These are phyloP conservation scores for Heptranchias perlo DNA, from an alignment of 2,113 vertebrate genomes.

Conservation along the genomic window DNA sequence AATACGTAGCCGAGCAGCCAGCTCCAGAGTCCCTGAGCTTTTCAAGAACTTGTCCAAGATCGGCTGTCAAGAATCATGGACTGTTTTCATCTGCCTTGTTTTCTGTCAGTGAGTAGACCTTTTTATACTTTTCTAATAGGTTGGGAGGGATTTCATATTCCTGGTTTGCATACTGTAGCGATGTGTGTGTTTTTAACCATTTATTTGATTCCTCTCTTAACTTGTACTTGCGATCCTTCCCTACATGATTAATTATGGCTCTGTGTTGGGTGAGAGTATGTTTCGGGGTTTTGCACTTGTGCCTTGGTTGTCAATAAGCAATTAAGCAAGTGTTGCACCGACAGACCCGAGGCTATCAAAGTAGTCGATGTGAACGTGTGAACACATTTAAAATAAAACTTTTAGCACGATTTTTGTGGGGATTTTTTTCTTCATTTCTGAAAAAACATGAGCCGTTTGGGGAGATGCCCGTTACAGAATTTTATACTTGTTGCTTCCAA, in stretches of 20 bases:
- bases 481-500: constrained; percentile 48
- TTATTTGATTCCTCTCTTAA: not conserved
- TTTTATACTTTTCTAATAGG: constrained; percentile 47
- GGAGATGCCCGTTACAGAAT: not conserved
- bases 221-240: constrained; percentile 7
- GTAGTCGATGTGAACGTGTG: not conserved
- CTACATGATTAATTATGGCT: not conserved
- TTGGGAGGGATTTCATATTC: not conserved
- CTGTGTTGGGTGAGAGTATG: not conserved
- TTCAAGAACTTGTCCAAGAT: constrained; percentile 71
- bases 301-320: constrained; percentile 20
- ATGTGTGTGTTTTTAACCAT: not conserved
- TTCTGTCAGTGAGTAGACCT: constrained; percentile 89
- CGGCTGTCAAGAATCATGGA: constrained; percentile 95
- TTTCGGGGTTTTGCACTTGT: not conserved
- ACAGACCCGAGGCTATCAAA: not conserved
- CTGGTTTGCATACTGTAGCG: not conserved
- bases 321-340: constrained; percentile 17
- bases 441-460: not conserved
- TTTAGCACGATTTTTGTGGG: not conserved
- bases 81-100: constrained; percentile 96
- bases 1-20: constrained; percentile 56
- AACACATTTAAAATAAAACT: not conserved
- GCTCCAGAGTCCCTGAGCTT: constrained; percentile 69
- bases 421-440: not conserved